phyloP scores from a whole-genome alignment of 1,140 invertebrate genomes.

The Dendrolimus kikuchii region DNA sequence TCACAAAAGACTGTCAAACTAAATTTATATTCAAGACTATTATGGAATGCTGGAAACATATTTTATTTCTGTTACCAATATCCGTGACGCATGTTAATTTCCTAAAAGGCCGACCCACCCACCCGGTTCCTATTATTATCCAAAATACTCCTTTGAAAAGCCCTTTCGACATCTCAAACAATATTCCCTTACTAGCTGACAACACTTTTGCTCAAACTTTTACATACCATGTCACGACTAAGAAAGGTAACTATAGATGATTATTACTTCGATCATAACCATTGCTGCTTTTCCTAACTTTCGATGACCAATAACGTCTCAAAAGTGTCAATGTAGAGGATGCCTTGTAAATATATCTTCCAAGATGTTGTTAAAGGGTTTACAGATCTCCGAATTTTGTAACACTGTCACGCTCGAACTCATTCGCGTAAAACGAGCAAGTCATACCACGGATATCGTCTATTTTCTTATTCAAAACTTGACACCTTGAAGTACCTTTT shows the following conservation, averaged over 20 bases:
- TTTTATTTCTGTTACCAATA: no score
- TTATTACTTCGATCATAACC: not conserved
- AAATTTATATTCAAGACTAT: no score
- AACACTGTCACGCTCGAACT: slow-evolving; percentile 26
- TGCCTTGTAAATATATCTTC: not conserved
- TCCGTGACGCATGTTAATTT: slow-evolving; percentile 11
- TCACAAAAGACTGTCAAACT: no score
- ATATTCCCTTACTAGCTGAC: slow-evolving; percentile 31
- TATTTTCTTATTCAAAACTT: slow-evolving; percentile 32
- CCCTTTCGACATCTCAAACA: slow-evolving; percentile 18
- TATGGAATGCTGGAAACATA: no score
- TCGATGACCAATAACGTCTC: not conserved
- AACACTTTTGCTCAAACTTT: slow-evolving; percentile 7
- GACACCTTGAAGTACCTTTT: slow-evolving; percentile 18
- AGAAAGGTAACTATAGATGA: no score
- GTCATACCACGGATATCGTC: slow-evolving; percentile 25
- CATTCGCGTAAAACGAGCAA: slow-evolving; percentile 29
- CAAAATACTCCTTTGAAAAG: slow-evolving; percentile 23
- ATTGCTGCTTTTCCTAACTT: slow-evolving; percentile 1
- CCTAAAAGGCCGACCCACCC: slow-evolving; percentile 14
- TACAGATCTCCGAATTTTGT: slow-evolving; percentile 11
- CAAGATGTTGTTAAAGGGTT: slow-evolving; percentile 3
- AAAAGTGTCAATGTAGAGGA: not conserved
- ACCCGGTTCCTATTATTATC: slow-evolving; percentile 22
- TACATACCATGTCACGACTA: no score